Evolutionary conservation across 1,140 invertebrate species (phyloP).

Genomic region (Drosophila bipectinata): DNA sequence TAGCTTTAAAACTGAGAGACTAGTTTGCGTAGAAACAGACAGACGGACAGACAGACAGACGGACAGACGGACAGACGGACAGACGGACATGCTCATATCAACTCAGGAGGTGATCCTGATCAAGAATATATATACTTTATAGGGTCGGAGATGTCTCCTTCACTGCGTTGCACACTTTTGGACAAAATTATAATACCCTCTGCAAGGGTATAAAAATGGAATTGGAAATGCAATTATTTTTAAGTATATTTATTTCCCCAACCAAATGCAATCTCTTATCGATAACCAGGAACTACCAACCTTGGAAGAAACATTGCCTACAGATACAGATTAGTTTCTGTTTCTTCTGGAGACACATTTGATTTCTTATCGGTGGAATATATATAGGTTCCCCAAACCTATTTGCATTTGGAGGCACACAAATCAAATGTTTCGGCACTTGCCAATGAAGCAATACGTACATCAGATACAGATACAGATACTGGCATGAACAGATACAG

Average conservation of each 20-base stretch:
- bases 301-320: not conserved
- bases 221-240: not conserved
- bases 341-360: conserved; percentile 2
- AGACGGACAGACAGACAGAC: no score
- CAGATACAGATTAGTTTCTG: conserved; percentile 1
- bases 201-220: no score
- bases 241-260: not conserved
- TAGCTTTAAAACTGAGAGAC: no score
- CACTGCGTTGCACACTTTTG: no score
- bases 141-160: no score
- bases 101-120: no score
- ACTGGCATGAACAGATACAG: not conserved
- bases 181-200: no score
- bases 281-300: not conserved
- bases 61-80: no score
- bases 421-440: conserved; percentile 47
- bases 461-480: not conserved
- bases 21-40: no score
- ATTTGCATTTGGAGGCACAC: conserved; percentile 44
- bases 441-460: conserved; percentile 2
- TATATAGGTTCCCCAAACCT: conserved; percentile 11
- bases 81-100: no score
- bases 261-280: no score
- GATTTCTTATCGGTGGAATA: conserved; percentile 26
- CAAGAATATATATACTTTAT: no score